A percentile compares a stretch with the other conserved stretches of the same genome.
Evolutionary conservation across 2,888 invertebrate species (phyloP).

Genomic region (Drosophila meridionalis): DNA sequence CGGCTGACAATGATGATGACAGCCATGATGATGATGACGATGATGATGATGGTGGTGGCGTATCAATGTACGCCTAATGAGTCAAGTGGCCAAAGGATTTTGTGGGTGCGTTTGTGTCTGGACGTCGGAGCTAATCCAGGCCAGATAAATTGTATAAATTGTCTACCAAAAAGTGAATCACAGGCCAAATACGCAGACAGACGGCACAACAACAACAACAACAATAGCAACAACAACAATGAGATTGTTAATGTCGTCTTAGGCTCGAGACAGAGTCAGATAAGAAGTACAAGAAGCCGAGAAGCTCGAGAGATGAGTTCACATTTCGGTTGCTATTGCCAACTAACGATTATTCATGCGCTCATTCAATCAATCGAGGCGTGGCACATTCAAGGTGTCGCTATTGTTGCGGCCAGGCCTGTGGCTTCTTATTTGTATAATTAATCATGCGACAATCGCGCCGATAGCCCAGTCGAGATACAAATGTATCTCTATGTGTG

Average conservation of each 20-base stretch:
- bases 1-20: slow-evolving; percentile 25
- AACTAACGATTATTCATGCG: slow-evolving; percentile 69
- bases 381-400: slow-evolving; percentile 56
- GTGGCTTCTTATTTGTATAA: slow-evolving; percentile 58
- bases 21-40: slow-evolving; percentile 19
- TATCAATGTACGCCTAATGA: slow-evolving; percentile 78
- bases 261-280: slow-evolving; percentile 62
- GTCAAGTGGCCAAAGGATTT: slow-evolving; percentile 80
- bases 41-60: slow-evolving; percentile 43
- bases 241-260: slow-evolving; percentile 66
- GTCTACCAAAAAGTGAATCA: slow-evolving; percentile 73
- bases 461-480: slow-evolving; percentile 46
- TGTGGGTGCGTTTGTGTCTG: slow-evolving; percentile 61
- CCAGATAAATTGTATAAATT: slow-evolving; percentile 78
- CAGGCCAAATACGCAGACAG: slow-evolving; percentile 42
- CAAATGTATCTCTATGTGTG: slow-evolving; percentile 45
- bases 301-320: slow-evolving; percentile 58
- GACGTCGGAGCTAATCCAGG: slow-evolving; percentile 64
- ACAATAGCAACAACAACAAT: slow-evolving; percentile 38
- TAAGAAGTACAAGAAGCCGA: slow-evolving; percentile 54
- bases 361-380: slow-evolving; percentile 60
- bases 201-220: slow-evolving; percentile 34
- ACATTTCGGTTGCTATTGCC: slow-evolving; percentile 49
- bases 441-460: slow-evolving; percentile 75
- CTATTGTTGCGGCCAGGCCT: slow-evolving; percentile 35